Percentiles rank a stretch among this genome's conserved stretches.
Conservation (phyloP, 2,797 vertebrate species). For the Pelochelys cantorii region DNA sequence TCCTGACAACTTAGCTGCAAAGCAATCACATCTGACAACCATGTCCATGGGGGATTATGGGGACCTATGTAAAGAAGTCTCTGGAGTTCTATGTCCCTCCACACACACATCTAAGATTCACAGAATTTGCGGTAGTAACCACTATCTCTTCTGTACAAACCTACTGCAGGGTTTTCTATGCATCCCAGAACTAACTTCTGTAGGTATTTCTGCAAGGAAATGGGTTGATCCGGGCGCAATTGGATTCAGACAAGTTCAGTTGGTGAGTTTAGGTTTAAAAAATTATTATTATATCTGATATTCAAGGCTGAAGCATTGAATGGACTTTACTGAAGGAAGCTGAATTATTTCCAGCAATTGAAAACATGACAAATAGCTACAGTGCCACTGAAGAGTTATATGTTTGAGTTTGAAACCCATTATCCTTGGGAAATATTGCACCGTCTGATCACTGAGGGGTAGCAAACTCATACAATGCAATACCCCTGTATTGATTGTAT, state of each 20-base stretch:
- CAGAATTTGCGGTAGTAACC: background rate
- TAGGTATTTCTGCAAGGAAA: background rate
- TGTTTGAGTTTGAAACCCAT: slow-evolving; percentile 69
- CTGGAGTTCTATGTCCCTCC: background rate
- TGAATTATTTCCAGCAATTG: slow-evolving; percentile 49
- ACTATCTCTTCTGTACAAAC: background rate
- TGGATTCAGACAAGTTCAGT: background rate
- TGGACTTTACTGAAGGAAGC: slow-evolving; percentile 65
- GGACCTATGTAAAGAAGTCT: background rate
- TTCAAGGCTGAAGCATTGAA: slow-evolving; percentile 49
- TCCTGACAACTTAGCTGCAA: background rate
- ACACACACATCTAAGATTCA: background rate
- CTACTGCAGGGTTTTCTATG: background rate
- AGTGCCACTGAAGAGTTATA: slow-evolving; percentile 53
- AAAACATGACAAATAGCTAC: slow-evolving; percentile 64
- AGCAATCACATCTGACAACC: background rate
- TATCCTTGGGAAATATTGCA: slow-evolving; percentile 58
- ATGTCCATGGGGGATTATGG: background rate
- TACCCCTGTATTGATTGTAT: slow-evolving; percentile 62
- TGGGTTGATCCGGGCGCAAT: background rate
- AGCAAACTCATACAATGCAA: slow-evolving; percentile 50
- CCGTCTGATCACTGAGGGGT: slow-evolving; percentile 38
- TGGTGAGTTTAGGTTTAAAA: slow-evolving; percentile 19
- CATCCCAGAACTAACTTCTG: background rate
- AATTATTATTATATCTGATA: slow-evolving; percentile 42